Evolutionary conservation across 2,113 vertebrate species (phyloP), one percentile per base, ranked within the genome.

Genomic region (Stictonetta naevosa): DNA sequence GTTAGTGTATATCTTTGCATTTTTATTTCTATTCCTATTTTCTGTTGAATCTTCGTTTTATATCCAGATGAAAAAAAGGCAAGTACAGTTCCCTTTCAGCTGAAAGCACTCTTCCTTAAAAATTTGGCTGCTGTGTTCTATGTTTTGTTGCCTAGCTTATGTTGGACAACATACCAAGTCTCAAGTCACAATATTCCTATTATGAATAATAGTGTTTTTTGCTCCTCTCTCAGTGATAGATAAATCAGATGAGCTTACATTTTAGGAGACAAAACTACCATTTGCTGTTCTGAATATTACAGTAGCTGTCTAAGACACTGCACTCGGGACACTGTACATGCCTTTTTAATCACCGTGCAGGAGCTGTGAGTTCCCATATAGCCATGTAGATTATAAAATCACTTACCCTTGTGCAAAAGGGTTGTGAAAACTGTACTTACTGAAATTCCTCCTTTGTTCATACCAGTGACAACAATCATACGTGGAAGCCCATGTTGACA

Each of bases 111-210:
- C 78, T 91, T 92, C 80, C 87, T 96, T 64, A 68, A 91, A 79
- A 94, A 82, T 92, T 68, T 94, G 94, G 50, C 86, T 96, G 59
- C 56, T 83, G 6, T 69, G 56, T 95, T 97, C 85, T 97, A 90
- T 96, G 96, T 97, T 97, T 96, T 96, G 95, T 96, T 97, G 84
- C 91, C 69, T 91, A 66, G 48, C 48, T 93, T 94, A 53, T 91
- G 71, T 93, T 94, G 88, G 87, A 88, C 66, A 97, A 95, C 64
- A 69, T 50, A 92, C 55, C 69, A 83, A 86, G 34, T 63, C 52
- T 87, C 42, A 79, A 81, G 62, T 81, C 84, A 81, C 85, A 92
- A n/a, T 93, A 92, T 89, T 95, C 76, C 74, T 82, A 13, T 93
- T 95, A 81, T 56, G 78, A 96, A 72, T 3, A 0, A 19, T 50